These are phyloP conservation scores for Dromiciops gliroides DNA, from an alignment of 2,113 vertebrate species.

Conservation along the genomic window DNA sequence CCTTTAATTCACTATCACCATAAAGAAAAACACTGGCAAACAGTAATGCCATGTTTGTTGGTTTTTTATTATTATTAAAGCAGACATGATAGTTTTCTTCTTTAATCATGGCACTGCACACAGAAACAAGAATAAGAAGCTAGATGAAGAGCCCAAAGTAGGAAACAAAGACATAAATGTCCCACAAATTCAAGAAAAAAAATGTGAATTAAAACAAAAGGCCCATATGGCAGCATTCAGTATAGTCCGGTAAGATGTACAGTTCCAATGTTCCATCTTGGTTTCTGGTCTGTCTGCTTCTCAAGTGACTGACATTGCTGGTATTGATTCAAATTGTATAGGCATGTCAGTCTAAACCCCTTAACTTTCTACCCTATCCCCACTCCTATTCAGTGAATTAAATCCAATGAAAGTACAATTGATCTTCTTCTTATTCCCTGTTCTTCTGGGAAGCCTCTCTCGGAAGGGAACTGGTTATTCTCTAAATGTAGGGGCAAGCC, in stretches of 20 bases:
- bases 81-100: neutral
- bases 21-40: neutral
- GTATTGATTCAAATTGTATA: neutral
- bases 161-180: neutral
- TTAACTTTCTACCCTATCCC: neutral
- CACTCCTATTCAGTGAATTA: neutral
- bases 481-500: conserved; percentile 61
- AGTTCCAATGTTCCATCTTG: neutral
- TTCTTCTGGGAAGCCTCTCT: neutral
- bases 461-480: conserved; percentile 69
- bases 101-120: neutral
- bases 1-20: neutral
- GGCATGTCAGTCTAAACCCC: neutral
- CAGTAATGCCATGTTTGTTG: rapidly evolving
- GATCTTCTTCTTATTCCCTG: neutral
- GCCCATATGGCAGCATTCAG: neutral
- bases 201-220: neutral
- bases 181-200: neutral
- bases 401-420: neutral
- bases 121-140: neutral
- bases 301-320: neutral
- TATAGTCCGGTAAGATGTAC: conserved; percentile 46
- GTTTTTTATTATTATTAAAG: neutral
- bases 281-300: neutral
- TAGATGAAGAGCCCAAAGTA: neutral